Evolutionary conservation across 2,888 invertebrate genomes (phyloP).

Genomic region (Myopa tessellatipennis): DNA sequence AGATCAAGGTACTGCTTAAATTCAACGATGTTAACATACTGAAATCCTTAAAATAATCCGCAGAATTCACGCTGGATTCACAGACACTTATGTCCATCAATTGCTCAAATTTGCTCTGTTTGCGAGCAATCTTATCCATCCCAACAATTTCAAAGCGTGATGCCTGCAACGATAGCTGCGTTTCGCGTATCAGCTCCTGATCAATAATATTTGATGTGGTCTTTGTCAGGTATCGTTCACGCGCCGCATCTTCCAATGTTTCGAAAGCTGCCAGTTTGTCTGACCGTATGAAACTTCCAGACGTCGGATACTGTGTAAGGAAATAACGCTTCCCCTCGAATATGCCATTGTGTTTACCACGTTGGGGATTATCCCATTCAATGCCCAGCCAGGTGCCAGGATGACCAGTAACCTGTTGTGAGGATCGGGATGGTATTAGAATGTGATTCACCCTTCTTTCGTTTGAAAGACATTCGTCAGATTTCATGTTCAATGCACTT

Average conservation of each 20-base stretch:
- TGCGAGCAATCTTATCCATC: slow-evolving; percentile 82
- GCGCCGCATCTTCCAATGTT: slow-evolving; percentile 80
- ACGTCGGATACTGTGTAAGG: slow-evolving; percentile 77
- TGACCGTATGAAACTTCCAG: slow-evolving; percentile 90
- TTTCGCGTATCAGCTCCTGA: slow-evolving; percentile 72
- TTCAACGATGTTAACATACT: slow-evolving; percentile 61
- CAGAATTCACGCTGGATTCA: slow-evolving; percentile 71
- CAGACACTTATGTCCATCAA: slow-evolving; percentile 63
- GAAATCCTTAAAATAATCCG: slow-evolving; percentile 74
- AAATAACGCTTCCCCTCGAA: slow-evolving; percentile 87
- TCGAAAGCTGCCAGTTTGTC: slow-evolving; percentile 81
- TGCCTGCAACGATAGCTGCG: slow-evolving; percentile 81
- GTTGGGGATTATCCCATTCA: slow-evolving; percentile 92
- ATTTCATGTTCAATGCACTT: slow-evolving; percentile 48
- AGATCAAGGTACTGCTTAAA: slow-evolving; percentile 64
- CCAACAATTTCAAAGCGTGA: slow-evolving; percentile 90
- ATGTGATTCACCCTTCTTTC: neutral
- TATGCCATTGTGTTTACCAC: slow-evolving; percentile 94
- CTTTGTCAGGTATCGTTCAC: slow-evolving; percentile 72
- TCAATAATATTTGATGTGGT: slow-evolving; percentile 70
- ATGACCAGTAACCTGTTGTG: slow-evolving; percentile 72
- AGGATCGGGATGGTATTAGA: neutral
- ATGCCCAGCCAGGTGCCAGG: slow-evolving; percentile 89
- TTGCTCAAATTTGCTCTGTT: slow-evolving; percentile 70
- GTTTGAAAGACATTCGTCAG: too few relatives aligned